Percentiles rank a stretch among this genome's conserved stretches.
phyloP scores from a whole-genome alignment of 2,113 vertebrate species.

The Siphamia tubifer region DNA sequence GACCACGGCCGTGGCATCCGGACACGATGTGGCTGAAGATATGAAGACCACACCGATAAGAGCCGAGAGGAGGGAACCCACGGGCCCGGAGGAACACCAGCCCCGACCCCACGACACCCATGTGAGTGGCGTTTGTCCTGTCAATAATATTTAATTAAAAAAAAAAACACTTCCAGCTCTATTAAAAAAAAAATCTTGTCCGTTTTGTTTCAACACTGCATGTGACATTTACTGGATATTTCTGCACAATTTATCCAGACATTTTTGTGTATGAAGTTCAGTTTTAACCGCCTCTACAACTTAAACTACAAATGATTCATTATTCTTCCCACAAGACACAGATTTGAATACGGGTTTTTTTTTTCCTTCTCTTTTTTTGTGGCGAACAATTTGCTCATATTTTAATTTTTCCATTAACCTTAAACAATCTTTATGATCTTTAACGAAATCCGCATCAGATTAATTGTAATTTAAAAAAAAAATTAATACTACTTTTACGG shows the following conservation, averaged over 20 bases:
- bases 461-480: neutral
- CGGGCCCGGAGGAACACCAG: neutral
- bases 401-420: no score
- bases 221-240: neutral
- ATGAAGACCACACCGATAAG: constrained; percentile 36
- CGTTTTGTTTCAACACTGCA: neutral
- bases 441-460: neutral
- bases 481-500: no score
- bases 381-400: neutral
- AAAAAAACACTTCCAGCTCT: neutral
- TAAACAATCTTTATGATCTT: no score
- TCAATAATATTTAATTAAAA: neutral
- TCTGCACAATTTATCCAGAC: neutral
- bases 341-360: neutral
- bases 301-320: constrained; percentile 17
- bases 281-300: neutral
- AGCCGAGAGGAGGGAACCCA: neutral
- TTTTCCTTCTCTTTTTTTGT: neutral
- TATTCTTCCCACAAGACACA: neutral
- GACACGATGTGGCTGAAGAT: constrained; percentile 35
- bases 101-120: neutral
- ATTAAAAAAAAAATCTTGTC: neutral
- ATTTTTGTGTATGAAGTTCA: neutral
- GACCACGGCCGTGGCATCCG: constrained; percentile 36
- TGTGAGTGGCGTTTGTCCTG: no score